Evolutionary conservation across 2,113 vertebrate genomes (phyloP).

Genomic region (Lanius ludovicianus): DNA sequence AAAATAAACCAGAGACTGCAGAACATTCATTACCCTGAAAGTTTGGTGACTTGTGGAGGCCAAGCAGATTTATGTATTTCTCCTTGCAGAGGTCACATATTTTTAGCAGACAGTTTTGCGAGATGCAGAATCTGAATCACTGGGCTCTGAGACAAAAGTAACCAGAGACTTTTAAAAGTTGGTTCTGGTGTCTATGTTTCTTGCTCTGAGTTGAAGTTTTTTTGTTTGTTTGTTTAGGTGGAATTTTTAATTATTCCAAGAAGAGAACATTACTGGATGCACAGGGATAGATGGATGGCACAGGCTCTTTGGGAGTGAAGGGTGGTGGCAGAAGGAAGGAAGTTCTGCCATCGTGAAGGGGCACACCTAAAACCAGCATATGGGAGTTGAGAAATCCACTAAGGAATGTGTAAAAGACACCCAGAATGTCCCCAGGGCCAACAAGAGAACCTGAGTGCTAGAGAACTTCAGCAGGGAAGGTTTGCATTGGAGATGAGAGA

Average conservation of each 20-base stretch:
- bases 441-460: not conserved
- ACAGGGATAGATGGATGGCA: not conserved
- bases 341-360: not conserved
- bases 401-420: not conserved
- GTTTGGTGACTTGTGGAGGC: not conserved
- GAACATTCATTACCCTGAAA: not conserved
- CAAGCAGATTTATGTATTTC: constrained; percentile 36
- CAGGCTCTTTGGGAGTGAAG: not conserved
- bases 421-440: not conserved
- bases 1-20: constrained; percentile 24
- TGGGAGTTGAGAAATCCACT: not conserved
- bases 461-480: not conserved
- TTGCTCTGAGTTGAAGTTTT: not conserved
- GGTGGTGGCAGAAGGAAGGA: not conserved
- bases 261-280: not conserved
- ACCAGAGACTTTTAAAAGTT: not conserved
- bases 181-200: not conserved
- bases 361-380: not conserved
- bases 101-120: not conserved
- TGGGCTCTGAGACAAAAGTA: not conserved
- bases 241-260: not conserved
- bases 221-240: not conserved
- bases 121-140: not conserved
- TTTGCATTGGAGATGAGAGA: not conserved
- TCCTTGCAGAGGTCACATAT: constrained; percentile 4